These are phyloP conservation scores for Chaetodon trifasciatus DNA, from an alignment of 2,797 vertebrate genomes.

Conservation along the genomic window DNA sequence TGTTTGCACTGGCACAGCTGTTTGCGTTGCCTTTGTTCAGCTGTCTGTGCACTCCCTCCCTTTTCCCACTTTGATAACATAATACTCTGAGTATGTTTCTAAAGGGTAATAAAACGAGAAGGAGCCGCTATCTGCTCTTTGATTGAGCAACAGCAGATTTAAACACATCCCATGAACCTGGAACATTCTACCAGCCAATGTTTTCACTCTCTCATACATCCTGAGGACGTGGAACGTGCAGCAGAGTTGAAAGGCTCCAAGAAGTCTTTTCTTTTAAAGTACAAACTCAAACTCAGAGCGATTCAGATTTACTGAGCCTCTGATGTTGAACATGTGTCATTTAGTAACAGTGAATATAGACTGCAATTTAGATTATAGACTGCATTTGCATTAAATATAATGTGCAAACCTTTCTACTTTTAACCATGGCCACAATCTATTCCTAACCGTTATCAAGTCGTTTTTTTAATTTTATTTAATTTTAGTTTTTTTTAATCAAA, in stretches of 20 bases:
- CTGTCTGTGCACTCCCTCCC: conserved; percentile 74
- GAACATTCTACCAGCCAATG: conserved; percentile 55
- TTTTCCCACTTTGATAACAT: conserved; percentile 79
- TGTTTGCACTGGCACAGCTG: conserved; percentile 84
- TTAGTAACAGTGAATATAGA: conserved; percentile 26
- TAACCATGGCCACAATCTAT: neutral
- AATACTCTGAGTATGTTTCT: conserved; percentile 79
- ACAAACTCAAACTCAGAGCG: conserved; percentile 38
- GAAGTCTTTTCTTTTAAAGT: conserved; percentile 54
- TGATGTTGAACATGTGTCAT: conserved; percentile 52
- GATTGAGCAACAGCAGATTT: conserved; percentile 72
- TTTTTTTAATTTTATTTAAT: no score
- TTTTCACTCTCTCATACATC: conserved; percentile 55
- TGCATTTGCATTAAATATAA: neutral
- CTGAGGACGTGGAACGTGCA: conserved; percentile 46
- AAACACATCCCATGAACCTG: conserved; percentile 63
- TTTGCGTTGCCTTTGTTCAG: conserved; percentile 82
- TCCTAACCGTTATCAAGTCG: neutral
- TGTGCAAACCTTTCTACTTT: neutral
- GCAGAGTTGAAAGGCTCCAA: conserved; percentile 45
- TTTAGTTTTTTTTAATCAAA: neutral
- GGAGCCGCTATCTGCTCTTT: conserved; percentile 73
- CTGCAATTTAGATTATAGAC: no score
- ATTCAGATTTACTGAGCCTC: conserved; percentile 42
- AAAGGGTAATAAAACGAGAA: conserved; percentile 73